phyloP scores from a whole-genome alignment of 2,113 vertebrate genomes.

The Pitta sordida region DNA sequence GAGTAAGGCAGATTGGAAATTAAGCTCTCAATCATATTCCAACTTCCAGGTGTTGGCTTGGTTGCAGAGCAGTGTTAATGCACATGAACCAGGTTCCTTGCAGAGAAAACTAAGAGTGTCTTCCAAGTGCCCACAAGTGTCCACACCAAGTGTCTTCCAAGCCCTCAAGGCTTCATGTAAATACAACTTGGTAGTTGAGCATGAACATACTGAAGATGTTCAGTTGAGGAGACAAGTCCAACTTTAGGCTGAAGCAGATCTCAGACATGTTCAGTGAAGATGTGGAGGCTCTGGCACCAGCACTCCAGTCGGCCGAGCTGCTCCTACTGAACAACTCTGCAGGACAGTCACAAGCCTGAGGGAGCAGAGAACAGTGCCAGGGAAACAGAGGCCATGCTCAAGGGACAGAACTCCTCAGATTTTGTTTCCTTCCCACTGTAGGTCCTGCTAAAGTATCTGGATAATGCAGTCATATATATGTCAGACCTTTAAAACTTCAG shows the following conservation, averaged over 20 bases:
- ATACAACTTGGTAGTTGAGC: not conserved
- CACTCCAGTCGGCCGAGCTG: rapidly evolving
- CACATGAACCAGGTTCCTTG: not conserved
- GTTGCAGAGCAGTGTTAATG: not conserved
- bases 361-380: not conserved
- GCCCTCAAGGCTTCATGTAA: not conserved
- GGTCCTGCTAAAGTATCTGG: not conserved
- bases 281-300: not conserved
- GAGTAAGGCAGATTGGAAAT: not conserved
- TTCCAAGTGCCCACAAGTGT: rapidly evolving
- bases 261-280: rapidly evolving
- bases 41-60: not conserved
- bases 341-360: rapidly evolving
- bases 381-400: not conserved
- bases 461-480: not conserved
- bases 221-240: rapidly evolving
- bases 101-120: not conserved
- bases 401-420: not conserved
- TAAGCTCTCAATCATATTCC: not conserved
- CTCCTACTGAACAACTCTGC: rapidly evolving
- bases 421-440: not conserved
- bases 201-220: rapidly evolving
- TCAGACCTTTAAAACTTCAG: not conserved
- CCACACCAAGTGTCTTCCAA: not conserved
- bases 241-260: not conserved